Evolutionary conservation across 2,113 vertebrate species (phyloP), one percentile per base, ranked within the genome.

Genomic region (Holacanthus passer): DNA sequence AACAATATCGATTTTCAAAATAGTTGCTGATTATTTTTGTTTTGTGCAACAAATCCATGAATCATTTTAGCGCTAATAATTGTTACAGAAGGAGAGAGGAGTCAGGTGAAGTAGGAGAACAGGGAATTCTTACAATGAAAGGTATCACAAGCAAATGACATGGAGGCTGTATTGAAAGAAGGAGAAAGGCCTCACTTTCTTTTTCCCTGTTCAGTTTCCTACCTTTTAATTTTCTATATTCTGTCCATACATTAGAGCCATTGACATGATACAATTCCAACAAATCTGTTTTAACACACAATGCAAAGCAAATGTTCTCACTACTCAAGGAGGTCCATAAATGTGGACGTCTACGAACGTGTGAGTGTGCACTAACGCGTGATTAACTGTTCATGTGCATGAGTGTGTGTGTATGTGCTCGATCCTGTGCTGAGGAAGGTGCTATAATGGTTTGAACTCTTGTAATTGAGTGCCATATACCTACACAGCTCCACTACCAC

Each of bases 401-500:
- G 20, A 7, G 7, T 62, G 41, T 12, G 29, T 20, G 27, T 55
- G 7, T n/a, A 68, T 43, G 75, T 17, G 14, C 35, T 64, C 39
- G 20, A 50, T 48, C 20, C 19, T 11, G 63, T 55, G 47, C 47
- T 47, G 37, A 66, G 47, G 37, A 79, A 85, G 62, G 66, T 55
- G 58, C 68, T 80, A 47, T 74, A 89, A 87, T 73, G 73, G 81
- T 75, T 83, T 91, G 77, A 86, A 84, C 82, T 85, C 67, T 75
- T 79, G 77, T 86, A 89, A 91, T 74, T 90, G 85, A 91, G 80
- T 67, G 62, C 53, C 47, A 81, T 50, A 73, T 79, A 72, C 63
- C 35, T 81, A 77, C 85, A 84, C 29, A 59, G 71, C 72, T 59
- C 41, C 53, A 59, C 79, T 37, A 47, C 67, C 24, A 35, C 56